Base-by-base conservation (phyloP, 1,140 invertebrate genomes). In the Brachionus koreanus region DNA sequence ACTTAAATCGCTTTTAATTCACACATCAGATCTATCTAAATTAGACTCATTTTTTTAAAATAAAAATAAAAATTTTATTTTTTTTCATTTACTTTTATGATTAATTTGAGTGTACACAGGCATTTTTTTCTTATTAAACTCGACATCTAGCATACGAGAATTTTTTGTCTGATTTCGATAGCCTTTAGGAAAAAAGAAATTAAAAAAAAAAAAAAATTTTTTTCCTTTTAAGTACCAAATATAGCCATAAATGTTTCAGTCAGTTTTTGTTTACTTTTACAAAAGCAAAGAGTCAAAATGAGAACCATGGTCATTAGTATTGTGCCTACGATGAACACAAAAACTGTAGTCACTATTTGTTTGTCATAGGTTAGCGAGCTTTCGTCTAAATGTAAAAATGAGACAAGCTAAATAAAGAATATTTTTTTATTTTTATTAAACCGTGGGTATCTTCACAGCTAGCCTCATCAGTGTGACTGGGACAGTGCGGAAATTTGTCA, bases 401-500 rank as follows among this genome's bases (percentile, higher is more conserved):
- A n/a, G 6, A 23, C 5, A 37, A 39, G 7, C 16, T 37, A 19
- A 39, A 19, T 10, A 69, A 16, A 39, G 3, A 13, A 9, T 19
- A 39, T 37, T 69, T 69, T 19, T 19, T 42, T 5, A 37, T 39
- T 43, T n/a, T 63, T 33, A n/a, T 46, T 12, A 12, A 12, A 69
- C 65, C 33, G 12, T 19, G 33, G 3, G 7, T 69, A 19, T 39
- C 65, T 19, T 74, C 69, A 19, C 69, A 74, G 12, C 2, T 29
- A 12, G 39, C 9, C 25, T 74, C 69, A 33, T 74, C 69, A 46
- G 16, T 43, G 23, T 74, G 10, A 23, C 19, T 74, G 4, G 69
- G 69, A 74, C 69, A 74, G 29, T 74, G 69, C 16, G 69, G 69
- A 46, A 74, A 74, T 74, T 46, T 74, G 33, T 74, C 69, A 33